Percentiles rank a stretch among this genome's conserved stretches.
Evolutionary conservation across 30 jellyfish, hydroid and myxozoan genomes (phyloP).

Genomic region (Pseudorhiza aurosa): DNA sequence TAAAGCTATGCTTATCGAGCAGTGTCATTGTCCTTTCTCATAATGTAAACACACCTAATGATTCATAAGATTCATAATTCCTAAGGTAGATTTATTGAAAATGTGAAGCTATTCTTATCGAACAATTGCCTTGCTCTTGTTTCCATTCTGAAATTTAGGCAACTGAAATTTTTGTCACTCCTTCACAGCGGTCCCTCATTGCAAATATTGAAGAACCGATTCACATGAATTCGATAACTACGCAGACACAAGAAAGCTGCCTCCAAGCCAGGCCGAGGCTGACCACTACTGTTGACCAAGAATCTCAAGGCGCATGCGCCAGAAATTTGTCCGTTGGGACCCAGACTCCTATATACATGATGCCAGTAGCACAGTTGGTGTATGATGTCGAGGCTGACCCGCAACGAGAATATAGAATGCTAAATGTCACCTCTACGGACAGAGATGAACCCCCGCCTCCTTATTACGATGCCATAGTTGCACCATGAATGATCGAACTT

Average conservation of each 20-base stretch:
- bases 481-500: not conserved
- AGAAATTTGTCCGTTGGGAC: constrained; percentile 84
- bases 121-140: too few species aligned
- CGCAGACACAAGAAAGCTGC: constrained; percentile 90
- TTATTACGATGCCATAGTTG: constrained; percentile 55
- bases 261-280: constrained; percentile 70
- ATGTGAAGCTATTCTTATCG: too few species aligned
- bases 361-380: constrained; percentile 81
- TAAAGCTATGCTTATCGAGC: too few species aligned
- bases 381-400: constrained; percentile 63
- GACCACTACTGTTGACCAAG: constrained; percentile 29
- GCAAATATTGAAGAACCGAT: constrained; percentile 51
- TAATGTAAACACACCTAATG: too few species aligned
- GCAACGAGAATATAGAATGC: constrained; percentile 63
- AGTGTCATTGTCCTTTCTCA: too few species aligned
- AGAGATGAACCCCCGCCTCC: constrained; percentile 89
- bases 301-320: constrained; percentile 62
- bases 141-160: too few species aligned
- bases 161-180: not conserved
- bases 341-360: constrained; percentile 91
- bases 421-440: constrained; percentile 48
- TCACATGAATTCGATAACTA: constrained; percentile 68
- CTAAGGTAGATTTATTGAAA: too few species aligned
- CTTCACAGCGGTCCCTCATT: constrained; percentile 10
- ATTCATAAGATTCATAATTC: too few species aligned